Percentiles rank a stretch among this genome's conserved stretches.
phyloP scores from a whole-genome alignment of 1,140 invertebrate genomes.

The Macrocentrus cingulum region DNA sequence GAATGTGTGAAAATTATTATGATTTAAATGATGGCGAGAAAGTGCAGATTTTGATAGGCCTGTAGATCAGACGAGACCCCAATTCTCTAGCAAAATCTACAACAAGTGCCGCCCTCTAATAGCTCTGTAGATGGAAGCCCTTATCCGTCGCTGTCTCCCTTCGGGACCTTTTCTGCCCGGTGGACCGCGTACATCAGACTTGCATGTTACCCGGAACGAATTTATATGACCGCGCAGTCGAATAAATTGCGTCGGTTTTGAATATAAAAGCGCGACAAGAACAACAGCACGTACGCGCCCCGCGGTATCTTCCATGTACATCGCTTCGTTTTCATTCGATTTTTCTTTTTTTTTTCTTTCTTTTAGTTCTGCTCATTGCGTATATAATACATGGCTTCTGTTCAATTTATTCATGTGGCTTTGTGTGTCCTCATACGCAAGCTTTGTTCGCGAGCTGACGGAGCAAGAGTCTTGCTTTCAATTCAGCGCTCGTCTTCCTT shows the following conservation, averaged over 20 bases:
- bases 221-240: constrained; percentile 12
- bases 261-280: constrained; percentile 3
- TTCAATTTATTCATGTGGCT: constrained; percentile 12
- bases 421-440: neutral
- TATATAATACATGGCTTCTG: constrained; percentile 11
- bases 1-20: too few relatives aligned
- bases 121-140: too few relatives aligned
- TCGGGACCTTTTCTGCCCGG: too few relatives aligned
- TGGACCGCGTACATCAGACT: too few relatives aligned
- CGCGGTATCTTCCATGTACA: neutral
- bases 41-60: too few relatives aligned
- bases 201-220: neutral
- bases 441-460: too few relatives aligned
- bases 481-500: neutral
- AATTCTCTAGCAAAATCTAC: too few relatives aligned
- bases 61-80: too few relatives aligned
- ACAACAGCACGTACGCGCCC: constrained; percentile 12
- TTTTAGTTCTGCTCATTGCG: neutral
- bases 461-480: too few relatives aligned
- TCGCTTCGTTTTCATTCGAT: neutral
- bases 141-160: too few relatives aligned
- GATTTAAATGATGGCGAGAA: too few relatives aligned
- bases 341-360: constrained; percentile 2
- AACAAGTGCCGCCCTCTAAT: too few relatives aligned
- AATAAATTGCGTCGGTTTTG: constrained; percentile 9